Percentiles rank a stretch among this genome's conserved stretches.
Conservation (phyloP, 1,140 invertebrate species). For the Euwallacea similis region DNA sequence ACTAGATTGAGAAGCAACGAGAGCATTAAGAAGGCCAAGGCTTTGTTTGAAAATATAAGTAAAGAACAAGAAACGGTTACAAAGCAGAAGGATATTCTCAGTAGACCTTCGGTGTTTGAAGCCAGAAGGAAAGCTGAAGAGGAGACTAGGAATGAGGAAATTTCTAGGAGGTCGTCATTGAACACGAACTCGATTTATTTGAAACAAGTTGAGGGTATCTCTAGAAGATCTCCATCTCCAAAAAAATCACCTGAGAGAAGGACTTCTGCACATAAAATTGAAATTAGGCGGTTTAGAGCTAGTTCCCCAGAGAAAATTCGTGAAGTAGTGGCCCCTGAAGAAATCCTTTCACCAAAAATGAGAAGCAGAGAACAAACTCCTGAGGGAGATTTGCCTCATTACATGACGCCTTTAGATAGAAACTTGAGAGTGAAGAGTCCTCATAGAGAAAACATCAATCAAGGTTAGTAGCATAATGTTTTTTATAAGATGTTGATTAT, state of each 20-base stretch:
- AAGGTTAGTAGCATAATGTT: slow-evolving; percentile 11
- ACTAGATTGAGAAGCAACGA: slow-evolving; percentile 58
- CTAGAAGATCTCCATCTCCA: slow-evolving; percentile 34
- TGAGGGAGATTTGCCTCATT: slow-evolving; percentile 48
- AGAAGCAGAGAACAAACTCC: slow-evolving; percentile 29
- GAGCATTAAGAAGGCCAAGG: slow-evolving; percentile 66
- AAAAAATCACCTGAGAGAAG: slow-evolving; percentile 26
- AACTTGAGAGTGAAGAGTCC: slow-evolving; percentile 46
- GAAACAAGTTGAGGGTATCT: slow-evolving; percentile 26
- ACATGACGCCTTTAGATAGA: slow-evolving; percentile 51
- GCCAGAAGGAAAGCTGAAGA: slow-evolving; percentile 19
- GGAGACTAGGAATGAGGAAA: slow-evolving; percentile 15
- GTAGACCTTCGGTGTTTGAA: slow-evolving; percentile 55
- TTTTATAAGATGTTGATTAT: background rate
- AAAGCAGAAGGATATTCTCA: slow-evolving; percentile 56
- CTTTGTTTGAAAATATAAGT: slow-evolving; percentile 63
- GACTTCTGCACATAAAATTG: slow-evolving; percentile 26
- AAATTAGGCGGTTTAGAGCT: slow-evolving; percentile 29
- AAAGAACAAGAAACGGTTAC: slow-evolving; percentile 49
- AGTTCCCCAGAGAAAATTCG: slow-evolving; percentile 28
- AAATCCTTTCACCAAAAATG: background rate
- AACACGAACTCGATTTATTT: background rate
- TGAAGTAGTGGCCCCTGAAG: slow-evolving; percentile 6
- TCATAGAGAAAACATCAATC: slow-evolving; percentile 38
- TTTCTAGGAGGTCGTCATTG: background rate